Evolutionary conservation across 2,888 invertebrate species (phyloP).

Genomic region (Aporophyla nigra): DNA sequence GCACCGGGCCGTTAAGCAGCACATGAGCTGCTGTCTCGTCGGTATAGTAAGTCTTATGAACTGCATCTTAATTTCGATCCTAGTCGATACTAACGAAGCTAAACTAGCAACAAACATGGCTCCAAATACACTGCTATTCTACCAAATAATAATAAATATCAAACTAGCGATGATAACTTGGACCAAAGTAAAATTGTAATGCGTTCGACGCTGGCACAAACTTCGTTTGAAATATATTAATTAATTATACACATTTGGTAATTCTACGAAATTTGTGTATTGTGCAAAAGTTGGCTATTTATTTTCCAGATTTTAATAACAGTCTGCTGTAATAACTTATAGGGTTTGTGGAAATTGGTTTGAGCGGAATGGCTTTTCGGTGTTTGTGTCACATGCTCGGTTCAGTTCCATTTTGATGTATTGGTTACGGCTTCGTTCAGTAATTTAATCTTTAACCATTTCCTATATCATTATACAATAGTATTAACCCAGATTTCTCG

Average conservation of each 20-base stretch:
- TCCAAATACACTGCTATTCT: background rate
- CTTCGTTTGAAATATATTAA: slow-evolving; percentile 58
- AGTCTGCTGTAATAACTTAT: slow-evolving; percentile 35
- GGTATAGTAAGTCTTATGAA: background rate
- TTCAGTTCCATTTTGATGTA: slow-evolving; percentile 28
- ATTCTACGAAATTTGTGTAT: slow-evolving; percentile 58
- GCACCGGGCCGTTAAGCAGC: too few relatives aligned
- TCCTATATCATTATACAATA: background rate
- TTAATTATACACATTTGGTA: slow-evolving; percentile 63
- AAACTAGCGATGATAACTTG: slow-evolving; percentile 35
- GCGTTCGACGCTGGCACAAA: slow-evolving; percentile 46
- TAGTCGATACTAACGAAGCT: background rate
- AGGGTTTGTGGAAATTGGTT: slow-evolving; percentile 36
- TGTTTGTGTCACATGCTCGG: slow-evolving; percentile 36
- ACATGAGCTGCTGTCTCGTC: too few relatives aligned
- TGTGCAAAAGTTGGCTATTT: slow-evolving; percentile 60
- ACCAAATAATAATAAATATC: background rate
- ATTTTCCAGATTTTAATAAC: slow-evolving; percentile 57
- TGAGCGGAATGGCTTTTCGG: slow-evolving; percentile 36
- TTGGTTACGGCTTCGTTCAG: slow-evolving; percentile 12
- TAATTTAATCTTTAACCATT: slow-evolving; percentile 3
- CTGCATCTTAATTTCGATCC: background rate
- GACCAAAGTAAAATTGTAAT: slow-evolving; percentile 57
- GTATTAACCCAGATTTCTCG: background rate
- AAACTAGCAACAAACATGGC: background rate